Evolutionary conservation across 53 echinoderm and acorn worm genomes (phyloP).

Genomic region (Crossaster papposus): DNA sequence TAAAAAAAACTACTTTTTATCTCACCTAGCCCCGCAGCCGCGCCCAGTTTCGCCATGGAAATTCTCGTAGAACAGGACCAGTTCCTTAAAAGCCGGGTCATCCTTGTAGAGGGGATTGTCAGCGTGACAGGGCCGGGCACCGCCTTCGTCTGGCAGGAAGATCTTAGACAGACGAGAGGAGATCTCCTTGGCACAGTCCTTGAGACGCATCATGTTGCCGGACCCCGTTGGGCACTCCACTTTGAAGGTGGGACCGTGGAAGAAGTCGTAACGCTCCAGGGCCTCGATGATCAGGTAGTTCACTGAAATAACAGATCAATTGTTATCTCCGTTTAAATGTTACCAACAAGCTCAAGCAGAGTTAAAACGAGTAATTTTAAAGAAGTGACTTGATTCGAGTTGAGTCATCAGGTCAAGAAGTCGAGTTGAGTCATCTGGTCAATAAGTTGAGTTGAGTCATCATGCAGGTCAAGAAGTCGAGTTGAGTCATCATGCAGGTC

Average conservation of each 20-base stretch:
- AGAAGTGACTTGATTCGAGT: no score
- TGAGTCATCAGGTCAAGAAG: no score
- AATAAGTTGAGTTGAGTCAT: no score
- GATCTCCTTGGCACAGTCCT: conserved; percentile 92
- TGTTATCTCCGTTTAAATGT: no score
- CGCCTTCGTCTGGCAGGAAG: conserved; percentile 88
- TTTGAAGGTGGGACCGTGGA: conserved; percentile 89
- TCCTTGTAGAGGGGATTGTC: conserved; percentile 78
- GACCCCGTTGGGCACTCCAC: conserved; percentile 98
- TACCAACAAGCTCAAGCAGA: no score
- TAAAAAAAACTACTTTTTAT: not conserved
- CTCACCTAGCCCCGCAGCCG: conserved; percentile 95
- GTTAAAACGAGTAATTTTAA: no score
- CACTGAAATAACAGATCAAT: conserved; percentile 69
- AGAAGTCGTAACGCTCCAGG: conserved; percentile 95
- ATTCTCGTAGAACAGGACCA: conserved; percentile 96
- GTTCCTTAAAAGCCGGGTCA: conserved; percentile 90
- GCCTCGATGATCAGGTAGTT: conserved; percentile 97
- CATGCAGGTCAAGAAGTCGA: no score
- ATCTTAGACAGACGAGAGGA: conserved; percentile 75
- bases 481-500: no score
- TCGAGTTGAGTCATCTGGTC: no score
- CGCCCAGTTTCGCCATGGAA: conserved; percentile 92
- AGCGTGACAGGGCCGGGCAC: conserved; percentile 87
- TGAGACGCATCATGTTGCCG: conserved; percentile 87